phyloP scores from a whole-genome alignment of 2,797 vertebrate genomes.

The Eulemur coronatus region DNA sequence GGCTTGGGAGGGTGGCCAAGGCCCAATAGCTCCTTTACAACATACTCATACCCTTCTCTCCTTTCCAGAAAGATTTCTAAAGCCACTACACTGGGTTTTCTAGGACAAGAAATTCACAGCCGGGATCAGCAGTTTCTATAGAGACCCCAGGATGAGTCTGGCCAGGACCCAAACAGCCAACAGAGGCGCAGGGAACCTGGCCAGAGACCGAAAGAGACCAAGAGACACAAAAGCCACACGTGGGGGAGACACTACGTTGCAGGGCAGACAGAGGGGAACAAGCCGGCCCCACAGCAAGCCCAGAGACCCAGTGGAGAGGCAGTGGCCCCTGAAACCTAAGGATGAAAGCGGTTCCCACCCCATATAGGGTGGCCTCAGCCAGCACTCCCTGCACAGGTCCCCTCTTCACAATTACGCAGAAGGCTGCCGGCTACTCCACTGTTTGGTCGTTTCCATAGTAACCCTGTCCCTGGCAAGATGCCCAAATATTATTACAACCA shows the following conservation, averaged over 20 bases:
- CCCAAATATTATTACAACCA: constrained; percentile 79
- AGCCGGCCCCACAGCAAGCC: not conserved
- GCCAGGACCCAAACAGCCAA: constrained; percentile 69
- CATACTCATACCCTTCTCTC: not conserved
- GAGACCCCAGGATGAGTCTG: constrained; percentile 73
- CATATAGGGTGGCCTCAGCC: not conserved
- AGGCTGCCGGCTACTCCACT: constrained; percentile 61
- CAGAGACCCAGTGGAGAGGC: not conserved
- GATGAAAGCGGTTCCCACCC: not conserved
- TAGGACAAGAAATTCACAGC: constrained; percentile 60
- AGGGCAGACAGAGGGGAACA: not conserved
- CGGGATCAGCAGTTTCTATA: constrained; percentile 56
- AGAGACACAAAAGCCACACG: constrained; percentile 57
- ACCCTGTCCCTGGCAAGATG: constrained; percentile 76
- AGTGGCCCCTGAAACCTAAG: not conserved
- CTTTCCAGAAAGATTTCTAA: constrained; percentile 70
- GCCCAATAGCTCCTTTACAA: constrained; percentile 26
- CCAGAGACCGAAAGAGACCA: constrained; percentile 41
- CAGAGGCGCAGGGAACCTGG: constrained; percentile 60
- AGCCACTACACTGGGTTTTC: constrained; percentile 49
- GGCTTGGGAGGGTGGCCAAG: constrained; percentile 31
- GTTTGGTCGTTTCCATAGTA: constrained; percentile 82
- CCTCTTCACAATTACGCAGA: constrained; percentile 36
- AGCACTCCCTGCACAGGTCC: not conserved
- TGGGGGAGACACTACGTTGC: not conserved